Percentiles rank a stretch among this genome's conserved stretches.
phyloP scores from a whole-genome alignment of 2,113 vertebrate genomes.

The Pao palembangensis region DNA sequence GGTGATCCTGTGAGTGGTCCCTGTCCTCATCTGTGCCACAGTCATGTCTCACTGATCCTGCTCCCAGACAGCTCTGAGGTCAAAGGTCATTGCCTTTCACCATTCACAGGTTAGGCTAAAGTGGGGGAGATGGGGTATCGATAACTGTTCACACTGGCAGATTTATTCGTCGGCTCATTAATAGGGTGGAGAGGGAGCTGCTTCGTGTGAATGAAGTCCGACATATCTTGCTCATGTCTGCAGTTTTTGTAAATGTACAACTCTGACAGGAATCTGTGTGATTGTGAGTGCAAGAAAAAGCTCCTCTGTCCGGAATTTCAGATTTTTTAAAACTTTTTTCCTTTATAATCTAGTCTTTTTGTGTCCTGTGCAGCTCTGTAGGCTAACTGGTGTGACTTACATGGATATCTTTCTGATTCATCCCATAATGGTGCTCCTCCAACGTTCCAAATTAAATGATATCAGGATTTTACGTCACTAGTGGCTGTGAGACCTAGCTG shows the following conservation, averaged over 20 bases:
- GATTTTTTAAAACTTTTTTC: too few relatives aligned
- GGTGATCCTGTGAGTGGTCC: slow-evolving; percentile 20
- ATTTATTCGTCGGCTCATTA: slow-evolving; percentile 42
- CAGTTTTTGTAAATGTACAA: slow-evolving; percentile 1
- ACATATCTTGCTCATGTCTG: slow-evolving; percentile 2
- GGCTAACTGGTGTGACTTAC: too few relatives aligned
- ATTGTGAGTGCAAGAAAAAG: slow-evolving; percentile 1
- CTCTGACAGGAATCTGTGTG: neutral
- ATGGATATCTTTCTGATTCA: too few relatives aligned
- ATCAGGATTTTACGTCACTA: too few relatives aligned
- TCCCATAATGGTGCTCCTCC: too few relatives aligned
- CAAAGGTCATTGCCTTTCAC: slow-evolving; percentile 36
- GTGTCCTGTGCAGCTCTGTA: too few relatives aligned
- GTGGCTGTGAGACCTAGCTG: too few relatives aligned
- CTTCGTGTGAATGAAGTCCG: slow-evolving; percentile 25
- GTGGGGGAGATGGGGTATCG: slow-evolving; percentile 30
- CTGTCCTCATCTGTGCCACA: slow-evolving; percentile 23
- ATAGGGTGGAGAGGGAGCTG: slow-evolving; percentile 16
- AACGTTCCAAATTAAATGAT: too few relatives aligned
- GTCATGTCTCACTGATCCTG: slow-evolving; percentile 10
- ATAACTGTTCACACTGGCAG: slow-evolving; percentile 27
- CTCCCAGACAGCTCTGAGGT: slow-evolving; percentile 43
- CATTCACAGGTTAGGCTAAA: slow-evolving; percentile 31
- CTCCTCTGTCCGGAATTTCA: too few relatives aligned
- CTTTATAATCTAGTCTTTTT: too few relatives aligned